Base-by-base conservation (phyloP, 1,140 invertebrate genomes). In the Steinernema feltiae region DNA sequence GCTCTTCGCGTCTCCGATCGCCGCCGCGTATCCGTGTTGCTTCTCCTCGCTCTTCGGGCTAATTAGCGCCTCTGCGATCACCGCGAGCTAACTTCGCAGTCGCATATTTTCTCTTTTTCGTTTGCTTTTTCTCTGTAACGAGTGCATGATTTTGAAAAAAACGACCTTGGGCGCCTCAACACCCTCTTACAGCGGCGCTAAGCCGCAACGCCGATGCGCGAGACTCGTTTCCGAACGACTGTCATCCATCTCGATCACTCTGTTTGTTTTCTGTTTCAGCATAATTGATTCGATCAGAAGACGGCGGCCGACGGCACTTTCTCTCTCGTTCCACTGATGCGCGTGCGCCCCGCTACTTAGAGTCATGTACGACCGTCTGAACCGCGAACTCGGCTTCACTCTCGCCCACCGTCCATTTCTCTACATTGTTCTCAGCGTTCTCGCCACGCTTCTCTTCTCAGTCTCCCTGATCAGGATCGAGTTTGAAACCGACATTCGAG, bases 401-500 rank as follows among this genome's bases (percentile, higher is more conserved):
- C 76, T 82, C 27, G 70, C 32, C 24, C 15, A 17, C 3, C 48
- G 82, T 48, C 80, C 79, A 24, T 18, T 32, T 0, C 46, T 0
- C n/a, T 72, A 76, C 70, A 74, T 80, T 17, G 1, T 74, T 29
- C 17, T 77, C n/a, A 82, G 80, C 46, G 1, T 82, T 2, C 17
- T 77, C 3, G 27, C 75, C 18, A 71, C 75, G 32, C 15, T 48
- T 12, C 29, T 82, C 24, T 69, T 74, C 15, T 30, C 46, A 18
- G 41, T 53, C 29, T 48, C 29, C 18, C 31, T 82, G 17, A 18
- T 24, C 32, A 32, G 76, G 32, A 32, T 80, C 31, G 27, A 76
- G 29, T 80, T 80, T 30, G 79, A 80, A 77, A 29, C 48, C 30
- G 79, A 80, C 69, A 82, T 80, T 32, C 72, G 80, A 35, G 74